A percentile compares a stretch with the other conserved stretches of the same genome.
phyloP scores from a whole-genome alignment of 2,888 invertebrate species.

The Diploptera punctata region DNA sequence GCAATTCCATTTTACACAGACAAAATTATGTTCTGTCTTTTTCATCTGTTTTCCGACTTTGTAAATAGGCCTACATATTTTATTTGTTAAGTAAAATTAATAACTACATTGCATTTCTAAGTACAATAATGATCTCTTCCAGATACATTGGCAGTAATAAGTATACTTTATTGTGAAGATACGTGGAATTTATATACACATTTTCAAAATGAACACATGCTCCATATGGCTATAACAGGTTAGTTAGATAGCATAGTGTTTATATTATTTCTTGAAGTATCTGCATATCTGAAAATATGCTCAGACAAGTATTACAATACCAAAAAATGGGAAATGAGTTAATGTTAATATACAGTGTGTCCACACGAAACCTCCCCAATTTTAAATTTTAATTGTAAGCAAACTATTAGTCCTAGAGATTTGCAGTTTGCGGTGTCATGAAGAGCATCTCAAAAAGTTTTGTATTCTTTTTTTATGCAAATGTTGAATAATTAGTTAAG shows the following conservation, averaged over 20 bases:
- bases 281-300: neutral
- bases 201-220: conserved; percentile 67
- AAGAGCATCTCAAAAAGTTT: no score
- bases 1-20: neutral
- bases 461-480: no score
- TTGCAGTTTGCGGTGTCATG: no score
- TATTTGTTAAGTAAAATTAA: neutral
- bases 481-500: no score
- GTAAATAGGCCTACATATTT: neutral
- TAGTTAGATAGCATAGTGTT: conserved; percentile 30
- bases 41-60: neutral
- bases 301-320: neutral
- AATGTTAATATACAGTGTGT: neutral
- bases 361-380: neutral
- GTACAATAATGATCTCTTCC: conserved; percentile 24
- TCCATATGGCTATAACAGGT: conserved; percentile 76
- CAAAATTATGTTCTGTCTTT: neutral
- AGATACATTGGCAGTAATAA: conserved; percentile 77
- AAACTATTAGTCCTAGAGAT: no score
- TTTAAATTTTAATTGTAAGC: no score
- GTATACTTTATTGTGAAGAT: conserved; percentile 74
- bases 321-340: neutral
- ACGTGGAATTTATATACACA: conserved; percentile 75
- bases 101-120: neutral
- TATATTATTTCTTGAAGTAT: neutral